Conservation (phyloP, 64 coral and sea anemone genomes). For the Actinia tenebrosa region DNA sequence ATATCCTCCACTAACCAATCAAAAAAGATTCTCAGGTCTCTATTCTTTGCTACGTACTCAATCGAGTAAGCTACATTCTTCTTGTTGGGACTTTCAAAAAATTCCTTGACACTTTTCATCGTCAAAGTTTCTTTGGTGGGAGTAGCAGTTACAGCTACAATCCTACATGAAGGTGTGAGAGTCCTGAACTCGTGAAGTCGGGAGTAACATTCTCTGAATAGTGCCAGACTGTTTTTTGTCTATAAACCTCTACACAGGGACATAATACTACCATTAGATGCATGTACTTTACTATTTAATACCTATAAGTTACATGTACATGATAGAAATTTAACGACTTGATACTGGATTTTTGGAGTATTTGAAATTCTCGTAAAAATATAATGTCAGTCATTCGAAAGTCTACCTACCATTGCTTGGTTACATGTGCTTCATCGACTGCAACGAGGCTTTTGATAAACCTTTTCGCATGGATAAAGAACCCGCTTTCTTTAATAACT, state of each 20-base stretch:
- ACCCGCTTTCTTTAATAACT: too few species aligned
- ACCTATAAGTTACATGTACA: too few species aligned
- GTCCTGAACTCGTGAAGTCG: conserved; percentile 45
- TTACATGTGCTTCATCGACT: too few species aligned
- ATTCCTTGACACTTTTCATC: background rate
- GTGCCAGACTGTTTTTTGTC: conserved; percentile 20
- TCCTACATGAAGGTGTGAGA: background rate
- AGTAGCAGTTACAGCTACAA: conserved; percentile 38
- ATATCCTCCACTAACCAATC: conserved; percentile 33
- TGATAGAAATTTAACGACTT: too few species aligned
- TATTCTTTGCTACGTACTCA: conserved; percentile 26
- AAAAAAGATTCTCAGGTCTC: background rate
- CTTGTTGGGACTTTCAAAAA: conserved; percentile 9
- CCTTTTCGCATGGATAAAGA: too few species aligned
- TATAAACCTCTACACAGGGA: conserved; percentile 16
- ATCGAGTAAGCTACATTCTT: conserved; percentile 2
- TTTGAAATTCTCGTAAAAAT: too few species aligned
- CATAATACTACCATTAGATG: too few species aligned
- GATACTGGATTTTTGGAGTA: too few species aligned
- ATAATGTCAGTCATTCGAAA: too few species aligned
- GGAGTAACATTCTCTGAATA: conserved; percentile 43
- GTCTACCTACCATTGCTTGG: conserved; percentile 3
- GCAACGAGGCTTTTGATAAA: too few species aligned
- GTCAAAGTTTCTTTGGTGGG: conserved; percentile 16
- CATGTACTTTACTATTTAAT: too few species aligned